Evolutionary conservation across 2,888 invertebrate genomes (phyloP), one percentile per base, ranked within the genome.

Genomic region (Penaeus monodon): DNA sequence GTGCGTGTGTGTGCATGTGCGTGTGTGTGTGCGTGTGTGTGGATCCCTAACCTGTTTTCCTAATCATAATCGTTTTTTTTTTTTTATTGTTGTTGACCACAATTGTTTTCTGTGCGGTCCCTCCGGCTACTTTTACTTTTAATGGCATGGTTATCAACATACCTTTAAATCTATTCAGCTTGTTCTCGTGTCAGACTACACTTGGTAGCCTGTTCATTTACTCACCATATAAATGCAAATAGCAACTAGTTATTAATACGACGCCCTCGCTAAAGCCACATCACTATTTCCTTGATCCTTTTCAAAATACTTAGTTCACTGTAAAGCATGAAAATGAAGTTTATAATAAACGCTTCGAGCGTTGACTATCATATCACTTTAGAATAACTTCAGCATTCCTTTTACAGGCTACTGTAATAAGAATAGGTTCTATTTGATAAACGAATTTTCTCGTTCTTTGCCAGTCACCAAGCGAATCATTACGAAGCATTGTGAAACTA

Each of bases 171-270:
- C 70, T 38, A 68, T n/a, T 68, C 29, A 68, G 27, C 29, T 68
- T n/a, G 29, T 68, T n/a, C n/a, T 29, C 10, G 78, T 22, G 44
- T n/a, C 38, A 44, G 78, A n/a, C 49, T 22, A 24, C 49, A 44
- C 49, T 27, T 49, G 33, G 79, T 79, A 27, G 70, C 63, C 70
- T 70, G 81, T 70, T 81, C 81, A 81, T 81, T 70, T 57, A 70
- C 81, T 66, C 66, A 81, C 81, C 81, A 81, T 81, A 81, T 81
- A 81, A 81, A 81, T 81, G 81, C 81, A 81, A 81, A 81, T 81
- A 70, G 81, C 81, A 29, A 81, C 81, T 73, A 27, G 81, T 68
- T 70, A 70, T 81, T 81, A 81, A 81, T 81, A 70, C 57, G 38
- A 38, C 65, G 27, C 49, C 27, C 24, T 57, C 24, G 77, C n/a